phyloP scores from a whole-genome alignment of 2,113 vertebrate genomes.

The Neodontobutis hainanensis region DNA sequence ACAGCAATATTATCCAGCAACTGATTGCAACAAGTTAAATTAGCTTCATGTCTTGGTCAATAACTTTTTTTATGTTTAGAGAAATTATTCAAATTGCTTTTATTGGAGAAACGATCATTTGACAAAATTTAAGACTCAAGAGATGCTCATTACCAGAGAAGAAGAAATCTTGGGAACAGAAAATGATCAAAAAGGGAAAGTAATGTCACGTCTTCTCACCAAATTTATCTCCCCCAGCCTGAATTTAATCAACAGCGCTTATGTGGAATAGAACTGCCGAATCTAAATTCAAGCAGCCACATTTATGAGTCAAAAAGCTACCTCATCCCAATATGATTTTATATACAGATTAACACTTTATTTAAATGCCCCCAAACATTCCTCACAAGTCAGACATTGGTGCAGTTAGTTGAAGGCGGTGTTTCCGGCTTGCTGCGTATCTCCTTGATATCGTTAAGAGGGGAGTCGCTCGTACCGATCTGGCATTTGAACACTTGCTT shows the following conservation, averaged over 20 bases:
- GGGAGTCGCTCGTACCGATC: constrained; percentile 62
- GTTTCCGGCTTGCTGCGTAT: constrained; percentile 85
- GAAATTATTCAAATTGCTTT: too few species aligned
- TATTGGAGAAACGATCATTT: too few species aligned
- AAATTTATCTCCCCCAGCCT: constrained; percentile 2
- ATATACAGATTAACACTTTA: background rate
- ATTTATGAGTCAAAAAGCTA: constrained; percentile 8
- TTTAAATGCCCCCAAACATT: background rate
- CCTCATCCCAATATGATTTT: constrained; percentile 7
- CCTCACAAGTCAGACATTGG: constrained; percentile 83
- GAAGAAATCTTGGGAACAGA: constrained; percentile 7
- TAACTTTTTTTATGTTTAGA: too few species aligned
- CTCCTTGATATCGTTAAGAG: constrained; percentile 82
- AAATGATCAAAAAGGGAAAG: background rate
- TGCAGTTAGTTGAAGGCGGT: constrained; percentile 90
- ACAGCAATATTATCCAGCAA: background rate
- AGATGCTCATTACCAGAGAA: background rate
- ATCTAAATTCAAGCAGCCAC: constrained; percentile 11
- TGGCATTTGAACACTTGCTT: constrained; percentile 94
- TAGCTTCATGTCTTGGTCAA: too few species aligned
- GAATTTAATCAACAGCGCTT: constrained; percentile 32
- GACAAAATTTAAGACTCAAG: background rate
- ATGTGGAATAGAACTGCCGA: constrained; percentile 40
- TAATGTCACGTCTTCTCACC: background rate
- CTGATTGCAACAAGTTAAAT: background rate